Evolutionary conservation across 2,888 invertebrate genomes (phyloP).

Genomic region (Polymixis flavicincta): DNA sequence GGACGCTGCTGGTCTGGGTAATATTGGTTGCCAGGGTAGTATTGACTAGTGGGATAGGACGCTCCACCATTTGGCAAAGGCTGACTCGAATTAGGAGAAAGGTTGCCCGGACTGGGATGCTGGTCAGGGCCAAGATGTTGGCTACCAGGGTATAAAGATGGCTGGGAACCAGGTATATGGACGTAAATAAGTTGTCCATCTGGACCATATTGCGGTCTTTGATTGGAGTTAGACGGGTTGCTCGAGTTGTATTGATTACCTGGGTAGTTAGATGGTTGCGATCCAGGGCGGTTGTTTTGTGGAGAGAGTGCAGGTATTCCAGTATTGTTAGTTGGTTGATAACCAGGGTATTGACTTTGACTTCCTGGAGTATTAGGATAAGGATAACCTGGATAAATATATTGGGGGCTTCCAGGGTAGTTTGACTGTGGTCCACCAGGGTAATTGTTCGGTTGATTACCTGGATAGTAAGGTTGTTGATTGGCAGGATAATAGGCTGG

Average conservation of each 20-base stretch:
- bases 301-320: neutral
- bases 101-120: slow-evolving; percentile 34
- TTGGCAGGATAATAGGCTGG: slow-evolving; percentile 34
- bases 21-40: slow-evolving; percentile 51
- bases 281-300: slow-evolving; percentile 39
- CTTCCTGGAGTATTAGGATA: slow-evolving; percentile 32
- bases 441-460: slow-evolving; percentile 3
- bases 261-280: slow-evolving; percentile 50
- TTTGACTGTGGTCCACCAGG: slow-evolving; percentile 29
- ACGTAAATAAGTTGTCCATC: slow-evolving; percentile 52
- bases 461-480: slow-evolving; percentile 15
- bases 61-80: slow-evolving; percentile 32
- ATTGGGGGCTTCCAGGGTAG: slow-evolving; percentile 46
- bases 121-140: slow-evolving; percentile 55
- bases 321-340: slow-evolving; percentile 23
- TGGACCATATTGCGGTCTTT: slow-evolving; percentile 43
- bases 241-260: slow-evolving; percentile 41
- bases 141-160: slow-evolving; percentile 44
- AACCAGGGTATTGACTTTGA: slow-evolving; percentile 39
- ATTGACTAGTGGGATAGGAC: slow-evolving; percentile 48
- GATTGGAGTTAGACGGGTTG: slow-evolving; percentile 19
- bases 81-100: slow-evolving; percentile 42
- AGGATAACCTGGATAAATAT: slow-evolving; percentile 34
- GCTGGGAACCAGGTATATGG: slow-evolving; percentile 51
- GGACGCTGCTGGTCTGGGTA: slow-evolving; percentile 48